Evolutionary conservation across 1,140 invertebrate genomes (phyloP), one percentile per base, ranked within the genome.

Genomic region (Drosophila fuyamai): DNA sequence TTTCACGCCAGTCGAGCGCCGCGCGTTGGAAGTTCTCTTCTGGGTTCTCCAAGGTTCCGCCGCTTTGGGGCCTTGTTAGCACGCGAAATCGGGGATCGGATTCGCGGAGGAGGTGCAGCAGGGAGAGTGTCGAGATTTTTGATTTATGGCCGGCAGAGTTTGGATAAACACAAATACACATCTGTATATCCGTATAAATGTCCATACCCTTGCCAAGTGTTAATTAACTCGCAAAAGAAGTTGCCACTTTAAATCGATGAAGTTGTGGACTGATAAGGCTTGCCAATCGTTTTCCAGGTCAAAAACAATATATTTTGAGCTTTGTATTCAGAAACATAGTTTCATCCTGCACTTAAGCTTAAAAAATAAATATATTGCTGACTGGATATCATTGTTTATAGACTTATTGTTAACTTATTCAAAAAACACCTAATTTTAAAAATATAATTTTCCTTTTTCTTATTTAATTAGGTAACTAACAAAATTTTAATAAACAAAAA

Each of bases 141-240:
- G 84, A 88, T 83, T 88, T 83, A 89, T 89, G 76, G 72, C 53
- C 16, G 43, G 32, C 62, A 44, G 75, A 84, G 72, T 75, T 76
- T 74, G 43, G 50, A 75, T 44, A 63, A 16, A 50, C 53, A 56
- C 38, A 62, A 16, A 40, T 40, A 16, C 61, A 51, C 60, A n/a
- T n/a, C n/a, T 53, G 12, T 53, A 62, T 47, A 62, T 73, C 43
- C 47, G 58, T 27, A 41, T 35, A 50, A 71, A 18, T 36, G 44
- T 35, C 13, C 29, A 58, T 72, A 71, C 54, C 51, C 55, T 50
- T n/a, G 44, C 13, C 44, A 36, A 71, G 51, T 58, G 68, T 72
- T 50, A 71, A 71, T 72, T 72, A 71, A 58, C 51, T 72, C 9
- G 10, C 16, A 27, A 36, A 56, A 70, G 27, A 35, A 56, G 41